Evolutionary conservation across 2,888 invertebrate species (phyloP), one percentile per base, ranked within the genome.

Genomic region (Tupiocoris notatus): DNA sequence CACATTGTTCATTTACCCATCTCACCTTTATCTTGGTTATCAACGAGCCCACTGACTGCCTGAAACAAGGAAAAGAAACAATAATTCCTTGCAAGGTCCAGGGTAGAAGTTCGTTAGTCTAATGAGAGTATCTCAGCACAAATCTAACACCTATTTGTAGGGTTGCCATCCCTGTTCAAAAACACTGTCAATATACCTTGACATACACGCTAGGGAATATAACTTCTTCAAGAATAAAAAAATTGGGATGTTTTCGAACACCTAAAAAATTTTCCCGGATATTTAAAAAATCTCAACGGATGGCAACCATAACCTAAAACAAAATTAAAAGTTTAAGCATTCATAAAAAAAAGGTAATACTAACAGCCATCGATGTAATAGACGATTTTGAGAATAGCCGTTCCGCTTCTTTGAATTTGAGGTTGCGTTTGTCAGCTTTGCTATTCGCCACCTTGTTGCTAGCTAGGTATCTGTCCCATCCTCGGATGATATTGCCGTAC

Each of bases 331-430:
- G n/a, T n/a, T n/a, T n/a, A n/a, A n/a, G n/a, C n/a, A n/a, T n/a
- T n/a, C n/a, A n/a, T n/a, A n/a, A n/a, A n/a, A n/a, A 39, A 39
- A 39, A 39, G 6, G 6, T 7, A 39, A 39, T 12, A 20, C 89
- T 88, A 85, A 94, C 95, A 79, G 95, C 95, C 90, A 94, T 94
- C 17, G 96, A 96, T 16, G 98, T 98, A 80, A 98, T 98, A 24
- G 98, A 98, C 6, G 98, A 98, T 85, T 97, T 97, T 0, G 96
- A 96, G 85, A 98, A 98, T 9, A 98, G 86, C 82, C 99, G 87
- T 84, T 98, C 98, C 9, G 97, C 96, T 85, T 98, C 97, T 86
- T 98, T 96, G 82, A 97, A 97, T 84, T 98, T 98, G 81, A 97
- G 88, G 85, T 97, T 97, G 74, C 97, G 87, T 85, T 97, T 98